Percentiles rank a stretch among this genome's conserved stretches.
Evolutionary conservation across 2,113 vertebrate species (phyloP).

Genomic region (Oreochromis spilurus): DNA sequence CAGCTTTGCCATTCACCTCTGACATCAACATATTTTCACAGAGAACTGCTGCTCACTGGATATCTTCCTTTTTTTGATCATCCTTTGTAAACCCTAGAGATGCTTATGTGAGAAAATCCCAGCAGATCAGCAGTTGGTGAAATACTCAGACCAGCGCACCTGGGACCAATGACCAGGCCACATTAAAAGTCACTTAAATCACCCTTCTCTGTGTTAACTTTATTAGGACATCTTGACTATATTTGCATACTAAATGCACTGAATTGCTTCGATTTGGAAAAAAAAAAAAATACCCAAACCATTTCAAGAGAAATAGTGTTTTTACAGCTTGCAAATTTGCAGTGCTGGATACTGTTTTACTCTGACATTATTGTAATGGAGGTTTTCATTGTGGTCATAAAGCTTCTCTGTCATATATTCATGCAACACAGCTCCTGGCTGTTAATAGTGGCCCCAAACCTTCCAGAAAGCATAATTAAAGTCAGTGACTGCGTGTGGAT

Average conservation of each 20-base stretch:
- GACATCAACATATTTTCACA: background rate
- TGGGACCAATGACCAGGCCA: background rate
- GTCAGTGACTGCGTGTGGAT: background rate
- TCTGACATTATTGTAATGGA: background rate
- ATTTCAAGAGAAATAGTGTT: background rate
- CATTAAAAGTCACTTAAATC: background rate
- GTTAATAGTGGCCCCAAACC: background rate
- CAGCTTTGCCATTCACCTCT: background rate
- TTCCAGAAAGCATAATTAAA: background rate
- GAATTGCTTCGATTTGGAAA: background rate
- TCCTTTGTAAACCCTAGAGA: background rate
- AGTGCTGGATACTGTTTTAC: background rate
- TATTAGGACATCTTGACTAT: background rate
- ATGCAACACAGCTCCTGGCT: background rate
- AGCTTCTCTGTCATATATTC: background rate
- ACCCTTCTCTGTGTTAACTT: background rate
- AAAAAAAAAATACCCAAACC: background rate
- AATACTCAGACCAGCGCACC: background rate
- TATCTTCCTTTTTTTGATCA: background rate
- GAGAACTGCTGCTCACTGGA: background rate
- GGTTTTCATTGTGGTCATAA: background rate
- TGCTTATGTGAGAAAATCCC: background rate
- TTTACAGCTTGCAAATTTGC: background rate
- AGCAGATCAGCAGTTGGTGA: background rate
- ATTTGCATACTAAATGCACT: background rate